Evolutionary conservation across 92 coral and sea anemone genomes (phyloP), one percentile per base, ranked within the genome.

Genomic region (Heteractis magnifica): DNA sequence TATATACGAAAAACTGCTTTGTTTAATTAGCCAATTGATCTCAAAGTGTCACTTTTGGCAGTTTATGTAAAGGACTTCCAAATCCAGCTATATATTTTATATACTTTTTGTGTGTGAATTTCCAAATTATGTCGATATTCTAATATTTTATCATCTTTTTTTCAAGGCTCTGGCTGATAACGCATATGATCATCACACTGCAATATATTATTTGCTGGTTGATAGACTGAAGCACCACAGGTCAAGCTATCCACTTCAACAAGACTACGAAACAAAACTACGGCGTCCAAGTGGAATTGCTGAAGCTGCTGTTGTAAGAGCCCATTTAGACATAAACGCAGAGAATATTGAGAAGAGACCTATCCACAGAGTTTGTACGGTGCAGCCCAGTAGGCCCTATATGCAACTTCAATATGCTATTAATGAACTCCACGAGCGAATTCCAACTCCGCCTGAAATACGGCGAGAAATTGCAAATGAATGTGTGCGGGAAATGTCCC

Each of bases 251-350:
- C 99, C 99, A 26, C 90, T 89, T 49, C 94, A 94, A 71, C 88
- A 92, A 20, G 94, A 92, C 19, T 83, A 90, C 26, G 94, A 92
- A 79, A 97, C 99, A 73, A 94, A 90, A 59, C 93, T 97, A 52
- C 95, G 99, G 52, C 93, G 99, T 71, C 99, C 99, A 0, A 97
- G 99, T 82, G 98, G 99, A 26, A 93, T 97, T 74, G 99, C 99
- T 2, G 98, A 97, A 72, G 95, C 96, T 21, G 99, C 99, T 15
- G 93, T 97, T 81, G 91, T 97, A 65, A 88, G 93, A 16, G 93
- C 94, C 18, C 83, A 89, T 56, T 87, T 84, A 9, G 81, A 86
- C 23, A 73, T 81, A 4, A 87, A 86, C 44, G 88, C 76, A 10
- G 90, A 89, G 19, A 79, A 91, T 14, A 87, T 86, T 8, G 94